Percentiles rank a stretch among this genome's conserved stretches.
phyloP scores from a whole-genome alignment of 1,140 invertebrate genomes.

The Aleiodes sp. region DNA sequence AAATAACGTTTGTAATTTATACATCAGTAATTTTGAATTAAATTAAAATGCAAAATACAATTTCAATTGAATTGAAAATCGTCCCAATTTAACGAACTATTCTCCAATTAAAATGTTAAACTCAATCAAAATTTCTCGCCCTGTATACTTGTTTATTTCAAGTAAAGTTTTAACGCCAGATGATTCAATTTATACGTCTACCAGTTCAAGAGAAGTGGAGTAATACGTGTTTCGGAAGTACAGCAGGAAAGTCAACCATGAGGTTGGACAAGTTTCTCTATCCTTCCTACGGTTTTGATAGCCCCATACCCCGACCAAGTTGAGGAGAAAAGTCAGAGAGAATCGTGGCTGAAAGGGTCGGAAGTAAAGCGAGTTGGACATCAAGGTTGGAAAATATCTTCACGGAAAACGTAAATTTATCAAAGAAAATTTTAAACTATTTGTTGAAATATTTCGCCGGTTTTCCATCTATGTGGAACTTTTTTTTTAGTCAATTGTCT shows the following conservation, averaged over 20 bases:
- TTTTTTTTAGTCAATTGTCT: too few relatives aligned
- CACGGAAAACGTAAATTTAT: neutral
- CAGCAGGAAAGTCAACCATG: slow-evolving; percentile 16
- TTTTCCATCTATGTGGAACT: too few relatives aligned
- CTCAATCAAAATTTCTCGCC: slow-evolving; percentile 26
- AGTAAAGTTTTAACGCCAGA: slow-evolving; percentile 22
- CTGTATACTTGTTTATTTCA: neutral
- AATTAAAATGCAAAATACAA: too few relatives aligned
- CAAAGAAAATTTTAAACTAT: neutral
- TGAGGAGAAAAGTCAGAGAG: slow-evolving; percentile 4
- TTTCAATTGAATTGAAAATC: too few relatives aligned
- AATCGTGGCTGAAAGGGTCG: slow-evolving; percentile 27
- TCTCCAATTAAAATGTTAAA: neutral
- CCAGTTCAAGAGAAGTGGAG: slow-evolving; percentile 20
- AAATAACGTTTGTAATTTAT: too few relatives aligned
- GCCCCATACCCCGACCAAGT: slow-evolving; percentile 10
- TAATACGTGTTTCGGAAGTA: slow-evolving; percentile 19
- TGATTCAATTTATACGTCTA: slow-evolving; percentile 33
- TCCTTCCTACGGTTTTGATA: too few relatives aligned
- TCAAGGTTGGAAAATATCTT: too few relatives aligned
- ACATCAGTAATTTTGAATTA: too few relatives aligned
- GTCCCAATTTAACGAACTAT: too few relatives aligned
- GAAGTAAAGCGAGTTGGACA: slow-evolving; percentile 29
- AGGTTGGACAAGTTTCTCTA: slow-evolving; percentile 7
- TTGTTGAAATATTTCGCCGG: too few relatives aligned